Base-by-base conservation (phyloP, 1,140 invertebrate genomes). In the Mylabris phalerata region DNA sequence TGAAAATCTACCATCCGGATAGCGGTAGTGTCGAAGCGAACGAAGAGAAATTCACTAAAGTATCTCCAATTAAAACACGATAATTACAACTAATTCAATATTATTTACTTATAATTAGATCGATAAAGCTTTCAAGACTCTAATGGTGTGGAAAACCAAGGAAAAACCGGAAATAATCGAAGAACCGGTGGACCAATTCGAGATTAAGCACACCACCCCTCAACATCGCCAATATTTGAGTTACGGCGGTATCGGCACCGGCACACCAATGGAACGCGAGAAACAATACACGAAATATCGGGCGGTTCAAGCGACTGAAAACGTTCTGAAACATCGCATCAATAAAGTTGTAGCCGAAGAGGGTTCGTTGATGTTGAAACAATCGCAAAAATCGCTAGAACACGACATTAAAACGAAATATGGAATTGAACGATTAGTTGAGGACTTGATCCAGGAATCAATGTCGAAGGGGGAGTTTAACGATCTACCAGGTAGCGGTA, bases 381-480 rank as follows among this genome's bases (percentile, higher is more conserved):
- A 67, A 80, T 79, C 62, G 75, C 76, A 72, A 74, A 78, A 51
- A 82, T 66, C 69, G 11, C 74, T 78, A 39, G 83, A 82, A 63
- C 83, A 84, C 71, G 80, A 90, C 67, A 87, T 88, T 4, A 90
- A 91, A 79, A 90, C 86, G 1, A 85, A 86, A 74, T 90, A 88
- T 72, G 89, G 89, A 0, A 87, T 93, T 69, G 91, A 94, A 61
- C 81, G 92, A 50, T 75, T 94, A 1, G 92, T 93, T 3, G 92
- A 95, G 75, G 92, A 94, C 79, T 77, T 93, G 48, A 94, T 94
- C 56, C 89, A 92, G 66, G 90, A 93, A 69, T 86, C 91, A 1
- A 94, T 95, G 83, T 86, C 84, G 5, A 86, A 85, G 73, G 92
- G 92, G 0, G 89, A 95, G 67, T 95, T 95, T 74, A 84, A 84